phyloP scores from a whole-genome alignment of 2,113 vertebrate genomes.

The Suricata suricatta region DNA sequence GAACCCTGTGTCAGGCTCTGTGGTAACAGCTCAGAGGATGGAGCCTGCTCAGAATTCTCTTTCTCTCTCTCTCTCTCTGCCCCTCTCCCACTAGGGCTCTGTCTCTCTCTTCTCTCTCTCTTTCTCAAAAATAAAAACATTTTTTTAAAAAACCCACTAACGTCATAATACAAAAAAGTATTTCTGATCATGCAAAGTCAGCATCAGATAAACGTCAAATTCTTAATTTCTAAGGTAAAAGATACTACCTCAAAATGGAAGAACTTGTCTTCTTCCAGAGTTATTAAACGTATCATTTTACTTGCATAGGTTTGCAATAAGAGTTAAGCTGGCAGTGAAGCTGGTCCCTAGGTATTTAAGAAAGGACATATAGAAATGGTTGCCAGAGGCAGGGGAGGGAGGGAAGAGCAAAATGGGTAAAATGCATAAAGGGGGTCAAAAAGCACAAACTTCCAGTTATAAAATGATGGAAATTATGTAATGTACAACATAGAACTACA shows the following conservation, averaged over 20 bases:
- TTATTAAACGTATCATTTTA: neutral
- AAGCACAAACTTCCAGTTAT: neutral
- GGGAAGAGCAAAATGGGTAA: neutral
- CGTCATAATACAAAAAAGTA: neutral
- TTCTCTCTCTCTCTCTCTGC: too few relatives aligned
- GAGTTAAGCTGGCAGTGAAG: neutral
- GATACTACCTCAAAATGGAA: neutral
- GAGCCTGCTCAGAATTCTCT: too few relatives aligned
- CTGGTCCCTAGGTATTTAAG: neutral
- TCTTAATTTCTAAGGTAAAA: slow-evolving; percentile 36
- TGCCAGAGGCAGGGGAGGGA: neutral
- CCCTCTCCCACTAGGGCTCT: too few relatives aligned
- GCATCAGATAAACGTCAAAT: slow-evolving; percentile 6
- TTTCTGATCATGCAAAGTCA: neutral
- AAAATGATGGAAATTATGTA: neutral
- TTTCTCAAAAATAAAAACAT: too few relatives aligned
- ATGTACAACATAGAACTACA: neutral
- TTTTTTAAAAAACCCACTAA: neutral
- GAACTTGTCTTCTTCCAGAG: neutral
- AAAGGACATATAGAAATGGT: neutral
- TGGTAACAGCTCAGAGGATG: too few relatives aligned
- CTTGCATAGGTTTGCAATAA: neutral
- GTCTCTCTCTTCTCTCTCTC: too few relatives aligned
- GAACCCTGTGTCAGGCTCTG: too few relatives aligned
- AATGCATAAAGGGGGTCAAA: neutral